Evolutionary conservation across 2,113 vertebrate species (phyloP).

Genomic region (Tyto alba): DNA sequence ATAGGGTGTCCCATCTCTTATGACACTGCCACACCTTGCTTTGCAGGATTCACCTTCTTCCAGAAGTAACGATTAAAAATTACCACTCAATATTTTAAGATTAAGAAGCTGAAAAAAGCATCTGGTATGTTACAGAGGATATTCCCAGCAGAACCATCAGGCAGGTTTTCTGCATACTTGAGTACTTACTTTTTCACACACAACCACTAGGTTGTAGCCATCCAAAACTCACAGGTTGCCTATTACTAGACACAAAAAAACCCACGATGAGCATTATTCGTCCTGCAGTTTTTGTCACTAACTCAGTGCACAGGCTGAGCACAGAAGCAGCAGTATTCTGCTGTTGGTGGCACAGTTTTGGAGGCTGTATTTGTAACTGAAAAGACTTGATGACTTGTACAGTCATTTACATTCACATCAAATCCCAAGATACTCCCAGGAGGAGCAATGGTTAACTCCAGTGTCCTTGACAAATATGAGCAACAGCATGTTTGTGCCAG

Average conservation of each 20-base stretch:
- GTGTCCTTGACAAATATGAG: slow-evolving; percentile 13
- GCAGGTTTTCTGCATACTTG: neutral
- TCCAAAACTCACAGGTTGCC: neutral
- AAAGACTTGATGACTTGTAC: neutral
- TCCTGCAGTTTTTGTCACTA: neutral
- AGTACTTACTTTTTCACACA: neutral
- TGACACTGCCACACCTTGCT: neutral
- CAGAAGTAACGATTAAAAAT: neutral
- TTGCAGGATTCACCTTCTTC: neutral
- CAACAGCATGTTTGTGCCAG: neutral
- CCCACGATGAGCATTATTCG: neutral
- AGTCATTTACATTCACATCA: neutral
- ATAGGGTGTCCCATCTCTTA: neutral
- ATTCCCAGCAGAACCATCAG: neutral
- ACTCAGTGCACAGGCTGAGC: neutral
- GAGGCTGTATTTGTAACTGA: neutral
- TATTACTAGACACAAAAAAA: neutral
- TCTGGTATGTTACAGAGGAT: neutral
- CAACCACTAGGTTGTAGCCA: neutral
- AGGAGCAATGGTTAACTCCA: neutral
- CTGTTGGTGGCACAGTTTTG: neutral
- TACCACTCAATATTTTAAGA: neutral
- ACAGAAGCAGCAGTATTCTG: neutral
- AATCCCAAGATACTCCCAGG: neutral
- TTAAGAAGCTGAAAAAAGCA: neutral